Evolutionary conservation across 2,888 invertebrate species (phyloP).

Genomic region (Apodemia duryi): DNA sequence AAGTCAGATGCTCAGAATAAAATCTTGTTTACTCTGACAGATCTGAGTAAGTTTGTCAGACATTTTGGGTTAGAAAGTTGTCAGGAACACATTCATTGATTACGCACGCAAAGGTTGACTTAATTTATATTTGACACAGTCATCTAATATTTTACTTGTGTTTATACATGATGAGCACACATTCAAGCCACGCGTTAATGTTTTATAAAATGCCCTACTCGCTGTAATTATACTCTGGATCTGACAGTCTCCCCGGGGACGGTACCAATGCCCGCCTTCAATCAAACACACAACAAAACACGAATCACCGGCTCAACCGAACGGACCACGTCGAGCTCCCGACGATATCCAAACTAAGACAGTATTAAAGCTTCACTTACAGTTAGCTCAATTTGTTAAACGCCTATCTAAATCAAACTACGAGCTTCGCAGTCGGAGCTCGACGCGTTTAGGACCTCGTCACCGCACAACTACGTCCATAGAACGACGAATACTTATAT

Average conservation of each 20-base stretch:
- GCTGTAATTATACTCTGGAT: constrained; percentile 15
- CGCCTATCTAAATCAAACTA: constrained; percentile 75
- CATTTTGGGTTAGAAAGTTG: too few species aligned
- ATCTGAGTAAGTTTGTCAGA: too few species aligned
- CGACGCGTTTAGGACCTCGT: constrained; percentile 48
- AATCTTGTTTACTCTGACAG: too few species aligned
- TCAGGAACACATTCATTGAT: too few species aligned
- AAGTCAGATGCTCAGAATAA: too few species aligned
- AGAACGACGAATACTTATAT: constrained; percentile 49
- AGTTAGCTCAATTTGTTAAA: constrained; percentile 73
- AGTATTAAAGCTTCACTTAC: constrained; percentile 69
- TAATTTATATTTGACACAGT: too few species aligned
- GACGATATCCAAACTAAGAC: constrained; percentile 49
- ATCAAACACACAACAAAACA: constrained; percentile 22
- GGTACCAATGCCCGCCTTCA: constrained; percentile 57
- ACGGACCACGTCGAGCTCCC: constrained; percentile 48
- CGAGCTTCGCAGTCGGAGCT: constrained; percentile 44
- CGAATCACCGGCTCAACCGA: constrained; percentile 18
- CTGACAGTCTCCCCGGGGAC: constrained; percentile 60
- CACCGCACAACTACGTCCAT: constrained; percentile 33
- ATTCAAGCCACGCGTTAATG: neutral
- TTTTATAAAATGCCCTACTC: neutral
- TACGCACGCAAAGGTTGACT: too few species aligned
- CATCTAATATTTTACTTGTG: too few species aligned
- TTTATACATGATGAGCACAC: neutral